Percentiles rank a stretch among this genome's conserved stretches.
Conservation (phyloP, 2,888 invertebrate genomes). For the Platycheirus rosarum region DNA sequence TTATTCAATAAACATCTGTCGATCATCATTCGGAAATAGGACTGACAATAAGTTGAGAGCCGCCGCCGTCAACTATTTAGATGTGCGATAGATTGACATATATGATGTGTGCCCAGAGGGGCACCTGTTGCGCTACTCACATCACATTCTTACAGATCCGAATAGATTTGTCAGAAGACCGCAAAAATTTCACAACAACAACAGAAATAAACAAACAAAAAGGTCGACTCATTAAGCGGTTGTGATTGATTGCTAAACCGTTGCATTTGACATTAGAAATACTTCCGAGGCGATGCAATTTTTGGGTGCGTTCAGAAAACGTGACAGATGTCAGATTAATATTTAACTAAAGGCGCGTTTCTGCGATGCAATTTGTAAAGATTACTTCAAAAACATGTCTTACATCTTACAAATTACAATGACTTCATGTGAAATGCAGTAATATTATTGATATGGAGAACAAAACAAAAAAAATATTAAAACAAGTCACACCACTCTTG, state of each 20-base stretch:
- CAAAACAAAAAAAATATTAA: slow-evolving; percentile 30
- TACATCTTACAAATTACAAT: slow-evolving; percentile 30
- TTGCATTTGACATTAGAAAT: slow-evolving; percentile 52
- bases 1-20: slow-evolving; percentile 67
- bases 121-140: slow-evolving; percentile 55
- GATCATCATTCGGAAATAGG: slow-evolving; percentile 66
- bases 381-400: slow-evolving; percentile 27
- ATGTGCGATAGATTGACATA: slow-evolving; percentile 12
- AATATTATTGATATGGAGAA: slow-evolving; percentile 29
- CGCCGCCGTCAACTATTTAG: slow-evolving; percentile 25
- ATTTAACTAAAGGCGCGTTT: slow-evolving; percentile 16
- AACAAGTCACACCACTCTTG: slow-evolving; percentile 60
- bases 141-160: slow-evolving; percentile 10
- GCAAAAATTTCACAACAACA: slow-evolving; percentile 10
- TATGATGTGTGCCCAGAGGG: slow-evolving; percentile 17
- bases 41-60: slow-evolving; percentile 48
- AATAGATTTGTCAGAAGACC: slow-evolving; percentile 49
- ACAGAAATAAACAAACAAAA: neutral
- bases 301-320: slow-evolving; percentile 39
- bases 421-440: slow-evolving; percentile 40
- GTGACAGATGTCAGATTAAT: slow-evolving; percentile 53
- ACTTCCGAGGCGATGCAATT: neutral
- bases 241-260: slow-evolving; percentile 50
- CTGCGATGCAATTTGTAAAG: slow-evolving; percentile 19
- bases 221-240: neutral